phyloP scores from a whole-genome alignment of 2,797 vertebrate species.

The Poecile montanus region DNA sequence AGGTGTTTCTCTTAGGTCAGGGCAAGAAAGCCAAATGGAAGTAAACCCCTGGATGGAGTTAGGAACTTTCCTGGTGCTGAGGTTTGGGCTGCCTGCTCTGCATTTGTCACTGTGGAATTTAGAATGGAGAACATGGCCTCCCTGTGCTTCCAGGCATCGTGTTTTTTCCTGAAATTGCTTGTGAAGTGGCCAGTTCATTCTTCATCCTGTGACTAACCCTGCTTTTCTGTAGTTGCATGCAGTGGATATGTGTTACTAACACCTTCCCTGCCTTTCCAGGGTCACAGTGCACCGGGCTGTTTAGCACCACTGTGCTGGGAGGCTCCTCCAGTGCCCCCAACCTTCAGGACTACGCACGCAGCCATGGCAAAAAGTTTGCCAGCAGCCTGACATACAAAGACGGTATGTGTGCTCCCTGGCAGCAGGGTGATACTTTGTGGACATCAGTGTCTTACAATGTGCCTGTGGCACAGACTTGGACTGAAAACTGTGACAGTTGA shows the following conservation, averaged over 20 bases:
- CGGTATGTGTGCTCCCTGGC: slow-evolving; percentile 86
- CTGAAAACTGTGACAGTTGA: not conserved
- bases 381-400: slow-evolving; percentile 97
- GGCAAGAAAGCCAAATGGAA: not conserved
- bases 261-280: slow-evolving; percentile 83
- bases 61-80: not conserved
- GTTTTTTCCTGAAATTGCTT: not conserved
- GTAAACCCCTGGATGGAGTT: not conserved
- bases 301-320: slow-evolving; percentile 99
- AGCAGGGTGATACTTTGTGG: not conserved
- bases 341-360: slow-evolving; percentile 99
- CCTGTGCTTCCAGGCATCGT: not conserved
- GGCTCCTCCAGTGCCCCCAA: slow-evolving; percentile 99
- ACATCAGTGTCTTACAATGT: not conserved
- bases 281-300: slow-evolving; percentile 98
- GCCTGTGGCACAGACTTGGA: not conserved
- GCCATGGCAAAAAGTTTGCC: slow-evolving; percentile 96
- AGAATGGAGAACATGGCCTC: not conserved
- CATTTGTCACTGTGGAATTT: not conserved
- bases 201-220: slow-evolving; percentile 47
- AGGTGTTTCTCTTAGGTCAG: not conserved
- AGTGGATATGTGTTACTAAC: slow-evolving; percentile 79
- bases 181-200: not conserved
- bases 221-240: slow-evolving; percentile 63
- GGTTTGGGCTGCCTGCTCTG: not conserved